Conservation (phyloP, 2,113 vertebrate genomes). For the Saguinus imperator region DNA sequence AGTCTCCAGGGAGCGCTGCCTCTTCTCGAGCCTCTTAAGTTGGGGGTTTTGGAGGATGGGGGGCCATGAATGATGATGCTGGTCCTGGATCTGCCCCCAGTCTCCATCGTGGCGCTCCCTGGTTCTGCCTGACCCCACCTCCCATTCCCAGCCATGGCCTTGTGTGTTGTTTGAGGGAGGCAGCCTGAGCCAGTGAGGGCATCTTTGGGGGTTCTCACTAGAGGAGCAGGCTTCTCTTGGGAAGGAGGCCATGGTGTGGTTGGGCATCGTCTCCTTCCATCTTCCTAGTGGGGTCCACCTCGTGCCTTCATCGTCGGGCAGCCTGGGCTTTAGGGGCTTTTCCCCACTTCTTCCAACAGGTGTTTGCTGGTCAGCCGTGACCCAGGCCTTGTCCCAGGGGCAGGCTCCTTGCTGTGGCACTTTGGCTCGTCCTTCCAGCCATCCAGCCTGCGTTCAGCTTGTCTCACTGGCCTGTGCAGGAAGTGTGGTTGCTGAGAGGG, state of each 20-base stretch:
- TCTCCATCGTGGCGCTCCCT: fast-evolving
- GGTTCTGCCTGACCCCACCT: neutral
- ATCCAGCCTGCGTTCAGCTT: neutral
- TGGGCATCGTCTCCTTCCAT: fast-evolving
- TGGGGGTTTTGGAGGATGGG: neutral
- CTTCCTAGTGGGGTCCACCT: neutral
- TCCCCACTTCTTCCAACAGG: neutral
- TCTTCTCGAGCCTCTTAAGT: neutral
- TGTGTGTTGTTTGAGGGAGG: neutral
- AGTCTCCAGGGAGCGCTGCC: neutral
- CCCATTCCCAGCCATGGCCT: fast-evolving
- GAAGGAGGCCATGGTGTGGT: neutral
- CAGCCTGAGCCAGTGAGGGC: neutral
- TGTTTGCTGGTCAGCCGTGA: neutral
- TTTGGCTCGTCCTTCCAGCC: neutral
- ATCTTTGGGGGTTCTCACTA: fast-evolving
- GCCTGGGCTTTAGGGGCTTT: neutral
- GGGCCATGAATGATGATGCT: neutral
- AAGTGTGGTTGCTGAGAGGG: neutral
- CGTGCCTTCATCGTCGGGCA: fast-evolving
- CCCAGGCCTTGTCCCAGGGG: neutral
- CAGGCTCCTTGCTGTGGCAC: neutral
- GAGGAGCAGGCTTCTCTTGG: neutral
- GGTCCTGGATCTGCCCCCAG: neutral
- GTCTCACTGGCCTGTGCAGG: fast-evolving